phyloP scores from a whole-genome alignment of 2,113 vertebrate species.

The Centropristis striata region DNA sequence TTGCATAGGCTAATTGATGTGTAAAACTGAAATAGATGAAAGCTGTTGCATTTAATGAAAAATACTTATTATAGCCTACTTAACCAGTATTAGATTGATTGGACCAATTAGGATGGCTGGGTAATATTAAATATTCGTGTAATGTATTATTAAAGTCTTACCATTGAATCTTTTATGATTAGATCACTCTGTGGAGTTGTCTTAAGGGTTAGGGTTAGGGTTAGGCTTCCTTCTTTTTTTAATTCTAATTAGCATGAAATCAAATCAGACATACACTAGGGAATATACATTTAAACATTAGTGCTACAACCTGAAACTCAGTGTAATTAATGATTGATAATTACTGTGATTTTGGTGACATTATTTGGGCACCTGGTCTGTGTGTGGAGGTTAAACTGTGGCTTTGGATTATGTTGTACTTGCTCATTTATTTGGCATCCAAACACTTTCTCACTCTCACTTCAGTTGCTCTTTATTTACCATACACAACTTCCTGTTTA shows the following conservation, averaged over 20 bases:
- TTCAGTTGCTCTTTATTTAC: not conserved
- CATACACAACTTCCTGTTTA: conserved; percentile 26
- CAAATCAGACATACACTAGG: not conserved
- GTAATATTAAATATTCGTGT: not conserved
- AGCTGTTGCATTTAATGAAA: not conserved
- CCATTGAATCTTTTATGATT: not conserved
- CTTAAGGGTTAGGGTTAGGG: no score
- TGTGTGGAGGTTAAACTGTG: not conserved
- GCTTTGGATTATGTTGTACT: not conserved
- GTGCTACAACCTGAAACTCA: not conserved
- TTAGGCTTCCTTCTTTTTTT: no score
- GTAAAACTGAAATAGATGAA: not conserved
- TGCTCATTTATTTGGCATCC: conserved; percentile 13
- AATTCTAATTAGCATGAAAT: no score
- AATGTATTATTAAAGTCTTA: no score
- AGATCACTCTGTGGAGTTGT: not conserved
- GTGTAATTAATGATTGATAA: not conserved
- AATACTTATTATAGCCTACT: not conserved
- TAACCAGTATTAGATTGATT: not conserved
- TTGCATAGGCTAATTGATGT: not conserved
- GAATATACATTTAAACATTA: not conserved
- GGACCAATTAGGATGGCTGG: no score
- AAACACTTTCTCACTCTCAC: conserved; percentile 15
- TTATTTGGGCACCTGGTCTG: not conserved
- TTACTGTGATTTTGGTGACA: not conserved